A percentile compares a stretch with the other conserved stretches of the same genome.
Evolutionary conservation across 2,797 vertebrate genomes (phyloP).

Genomic region (Rhinichthys osculus): DNA sequence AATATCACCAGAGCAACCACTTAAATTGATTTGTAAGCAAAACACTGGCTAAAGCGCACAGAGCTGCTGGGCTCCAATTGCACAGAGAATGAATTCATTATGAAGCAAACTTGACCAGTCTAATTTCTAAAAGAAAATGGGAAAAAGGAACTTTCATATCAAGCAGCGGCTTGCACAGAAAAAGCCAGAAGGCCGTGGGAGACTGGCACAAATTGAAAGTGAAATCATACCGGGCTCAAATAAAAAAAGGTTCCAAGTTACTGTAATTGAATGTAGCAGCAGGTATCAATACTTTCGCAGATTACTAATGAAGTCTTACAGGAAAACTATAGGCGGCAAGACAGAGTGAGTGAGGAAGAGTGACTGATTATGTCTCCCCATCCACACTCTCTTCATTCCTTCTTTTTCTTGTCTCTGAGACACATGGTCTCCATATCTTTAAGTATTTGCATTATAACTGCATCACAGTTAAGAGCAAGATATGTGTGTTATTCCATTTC

Average conservation of each 20-base stretch:
- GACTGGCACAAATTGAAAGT: conserved; percentile 57
- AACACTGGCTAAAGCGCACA: not conserved
- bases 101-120: conserved; percentile 46
- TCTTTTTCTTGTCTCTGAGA: not conserved
- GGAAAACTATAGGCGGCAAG: conserved; percentile 30
- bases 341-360: conserved; percentile 42
- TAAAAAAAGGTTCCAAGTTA: conserved; percentile 62
- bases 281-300: conserved; percentile 62
- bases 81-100: conserved; percentile 18
- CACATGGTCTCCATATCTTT: not conserved
- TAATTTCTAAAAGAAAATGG: conserved; percentile 44
- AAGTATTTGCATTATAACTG: conserved; percentile 11
- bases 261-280: conserved; percentile 63
- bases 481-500: not conserved
- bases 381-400: conserved; percentile 9
- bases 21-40: not conserved
- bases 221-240: conserved; percentile 61
- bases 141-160: conserved; percentile 52
- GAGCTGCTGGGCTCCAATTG: conserved; percentile 24
- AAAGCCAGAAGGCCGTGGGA: conserved; percentile 55
- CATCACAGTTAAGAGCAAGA: not conserved
- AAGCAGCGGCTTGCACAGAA: conserved; percentile 51
- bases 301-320: conserved; percentile 65
- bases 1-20: not conserved
- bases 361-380: conserved; percentile 49